Base-by-base conservation (phyloP, 2,113 vertebrate species). In the Triplophysa dalaica region DNA sequence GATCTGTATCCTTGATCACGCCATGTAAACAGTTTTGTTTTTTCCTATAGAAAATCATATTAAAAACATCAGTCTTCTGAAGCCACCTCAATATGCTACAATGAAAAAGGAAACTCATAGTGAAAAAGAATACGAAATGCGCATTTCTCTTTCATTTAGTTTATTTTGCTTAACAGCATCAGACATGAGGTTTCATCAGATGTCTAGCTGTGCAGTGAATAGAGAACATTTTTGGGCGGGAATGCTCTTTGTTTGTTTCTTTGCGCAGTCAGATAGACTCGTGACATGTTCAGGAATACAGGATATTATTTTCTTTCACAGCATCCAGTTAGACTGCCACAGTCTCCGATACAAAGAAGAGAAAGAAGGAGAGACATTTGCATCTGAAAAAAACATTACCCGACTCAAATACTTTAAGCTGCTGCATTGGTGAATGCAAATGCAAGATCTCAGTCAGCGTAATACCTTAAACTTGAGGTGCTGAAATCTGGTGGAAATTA, bases 331-430 rank as follows among this genome's bases (percentile, higher is more conserved):
- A 82, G 61, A 84, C 73, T 33, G 83, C 70, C 50, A 41, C 48
- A 22, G 79, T 14, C 73, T 45, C 62, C 67, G 50, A 26, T 66
- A 76, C 79, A 77, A 54, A 68, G 41, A 63, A 45, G 45, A 75
- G 56, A 64, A 70, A 33, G 62, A 38, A 3, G 41, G 52, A 81
- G 54, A 54, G 67, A 72, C 24, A 82, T 84, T 84, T 66, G 70
- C 83, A 84, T 84, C 17, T 84, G 80, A 84, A 84, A 69, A 72
- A 84, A 61, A 70, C 43, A 61, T 24, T 65, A 76, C 48, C 70
- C 13, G 29, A 63, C 58, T 65, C 56, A 75, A 78, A 75, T 58
- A 33, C 72, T 66, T 65, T 80, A 3, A 83, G 60, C 70, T 58
- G 43, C 19, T 6, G 1, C 24, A 43, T 2, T 29, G 29, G 21